phyloP scores from a whole-genome alignment of 2,888 invertebrate genomes.

The Plagiodera versicolora region DNA sequence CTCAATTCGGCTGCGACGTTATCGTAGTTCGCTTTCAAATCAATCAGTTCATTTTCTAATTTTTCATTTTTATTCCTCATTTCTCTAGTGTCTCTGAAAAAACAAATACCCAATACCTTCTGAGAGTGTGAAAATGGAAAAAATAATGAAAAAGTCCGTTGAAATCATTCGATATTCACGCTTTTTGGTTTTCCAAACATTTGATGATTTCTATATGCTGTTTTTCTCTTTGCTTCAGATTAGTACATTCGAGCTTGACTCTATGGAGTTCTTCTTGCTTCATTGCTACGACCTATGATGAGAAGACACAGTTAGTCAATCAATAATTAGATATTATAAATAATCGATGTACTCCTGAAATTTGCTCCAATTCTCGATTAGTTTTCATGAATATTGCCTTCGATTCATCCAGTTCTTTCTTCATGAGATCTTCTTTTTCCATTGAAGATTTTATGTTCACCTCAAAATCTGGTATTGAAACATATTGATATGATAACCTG shows the following conservation, averaged over 20 bases:
- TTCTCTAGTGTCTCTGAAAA: conserved; percentile 26
- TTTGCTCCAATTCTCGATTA: conserved; percentile 27
- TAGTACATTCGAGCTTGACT: conserved; percentile 16
- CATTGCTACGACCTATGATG: conserved; percentile 6
- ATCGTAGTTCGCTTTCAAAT: conserved; percentile 17
- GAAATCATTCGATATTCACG: conserved; percentile 6
- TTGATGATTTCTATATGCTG: conserved; percentile 20
- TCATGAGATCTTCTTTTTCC: conserved; percentile 36
- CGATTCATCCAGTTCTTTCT: conserved; percentile 35
- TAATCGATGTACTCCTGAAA: conserved; percentile 19
- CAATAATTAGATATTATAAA: not conserved
- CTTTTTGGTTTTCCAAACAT: conserved; percentile 25
- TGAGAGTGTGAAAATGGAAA: too few species aligned
- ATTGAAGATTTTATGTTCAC: conserved; percentile 30
- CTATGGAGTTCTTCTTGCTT: conserved; percentile 25
- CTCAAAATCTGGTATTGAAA: conserved; percentile 35
- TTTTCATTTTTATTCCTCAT: conserved; percentile 21
- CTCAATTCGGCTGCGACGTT: conserved; percentile 12
- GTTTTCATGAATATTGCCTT: conserved; percentile 24
- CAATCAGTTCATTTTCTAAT: conserved; percentile 25
- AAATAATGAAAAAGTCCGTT: too few species aligned
- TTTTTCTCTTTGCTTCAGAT: conserved; percentile 20
- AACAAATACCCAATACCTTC: too few species aligned
- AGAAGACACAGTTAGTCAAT: not conserved
- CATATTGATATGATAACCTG: too few species aligned